A percentile compares a stretch with the other conserved stretches of the same genome.
phyloP scores from a whole-genome alignment of 2,797 vertebrate genomes.

The Mormyrus proboscirostris region DNA sequence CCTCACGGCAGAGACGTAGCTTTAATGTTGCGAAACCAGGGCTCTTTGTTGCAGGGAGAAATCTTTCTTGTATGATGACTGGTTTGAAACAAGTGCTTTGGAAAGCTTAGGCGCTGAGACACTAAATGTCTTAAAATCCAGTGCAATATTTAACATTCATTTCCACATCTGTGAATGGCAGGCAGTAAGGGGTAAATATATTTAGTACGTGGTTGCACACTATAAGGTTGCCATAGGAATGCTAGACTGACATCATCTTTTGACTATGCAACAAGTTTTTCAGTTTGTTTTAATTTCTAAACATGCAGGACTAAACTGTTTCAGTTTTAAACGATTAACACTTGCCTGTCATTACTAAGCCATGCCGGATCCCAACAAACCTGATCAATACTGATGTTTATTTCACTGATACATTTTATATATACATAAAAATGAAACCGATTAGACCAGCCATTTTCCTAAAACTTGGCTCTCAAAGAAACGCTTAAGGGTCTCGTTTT shows the following conservation, averaged over 20 bases:
- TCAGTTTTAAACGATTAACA: neutral
- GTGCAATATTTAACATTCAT: slow-evolving; percentile 14
- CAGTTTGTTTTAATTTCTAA: neutral
- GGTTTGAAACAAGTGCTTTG: slow-evolving; percentile 6
- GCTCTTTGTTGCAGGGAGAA: neutral
- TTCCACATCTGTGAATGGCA: neutral
- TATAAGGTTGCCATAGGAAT: neutral
- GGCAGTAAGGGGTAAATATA: neutral
- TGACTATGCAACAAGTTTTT: slow-evolving; percentile 15
- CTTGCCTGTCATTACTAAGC: neutral
- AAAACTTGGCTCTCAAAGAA: neutral
- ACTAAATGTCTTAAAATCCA: slow-evolving; percentile 5
- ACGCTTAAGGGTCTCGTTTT: neutral
- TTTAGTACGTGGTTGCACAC: neutral
- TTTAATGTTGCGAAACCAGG: neutral
- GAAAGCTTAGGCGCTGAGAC: slow-evolving; percentile 1
- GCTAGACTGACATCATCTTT: neutral
- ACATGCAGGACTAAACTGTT: neutral
- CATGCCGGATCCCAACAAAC: neutral
- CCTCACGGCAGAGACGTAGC: neutral
- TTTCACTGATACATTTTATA: neutral
- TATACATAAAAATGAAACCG: neutral
- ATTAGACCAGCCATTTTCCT: slow-evolving; percentile 14
- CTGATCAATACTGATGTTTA: neutral
- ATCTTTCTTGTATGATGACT: neutral